These are phyloP conservation scores for Hydrotaea diabolus DNA, from an alignment of 2,888 invertebrate species.

Conservation along the genomic window DNA sequence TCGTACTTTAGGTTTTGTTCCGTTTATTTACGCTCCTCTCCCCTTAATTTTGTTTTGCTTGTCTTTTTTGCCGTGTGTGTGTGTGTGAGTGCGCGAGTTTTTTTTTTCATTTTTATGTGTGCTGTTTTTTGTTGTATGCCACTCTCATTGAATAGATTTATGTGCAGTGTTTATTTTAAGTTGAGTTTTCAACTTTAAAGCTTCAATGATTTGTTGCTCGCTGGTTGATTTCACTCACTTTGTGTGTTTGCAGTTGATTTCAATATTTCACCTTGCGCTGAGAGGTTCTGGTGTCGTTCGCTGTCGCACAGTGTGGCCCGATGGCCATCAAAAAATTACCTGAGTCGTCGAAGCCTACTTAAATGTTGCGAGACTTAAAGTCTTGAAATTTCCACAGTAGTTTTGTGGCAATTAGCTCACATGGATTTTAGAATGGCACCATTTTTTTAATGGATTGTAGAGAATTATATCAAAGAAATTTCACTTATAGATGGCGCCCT, in stretches of 20 bases:
- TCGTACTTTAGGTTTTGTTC: constrained; percentile 11
- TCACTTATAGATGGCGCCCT: too few species aligned
- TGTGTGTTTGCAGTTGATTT: not conserved
- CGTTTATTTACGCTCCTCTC: too few species aligned
- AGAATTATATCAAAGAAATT: too few species aligned
- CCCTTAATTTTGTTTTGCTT: constrained; percentile 28
- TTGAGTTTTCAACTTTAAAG: constrained; percentile 30
- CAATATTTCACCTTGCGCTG: constrained; percentile 57
- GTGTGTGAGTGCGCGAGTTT: not conserved
- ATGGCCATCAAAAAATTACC: too few species aligned
- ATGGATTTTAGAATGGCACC: too few species aligned
- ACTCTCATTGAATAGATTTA: constrained; percentile 14
- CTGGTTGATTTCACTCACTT: not conserved
- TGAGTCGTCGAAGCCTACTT: too few species aligned
- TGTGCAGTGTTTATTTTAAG: constrained; percentile 14
- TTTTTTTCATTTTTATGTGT: not conserved
- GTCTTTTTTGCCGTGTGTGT: constrained; percentile 10
- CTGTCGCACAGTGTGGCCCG: too few species aligned
- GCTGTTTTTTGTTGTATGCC: not conserved
- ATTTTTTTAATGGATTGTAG: too few species aligned
- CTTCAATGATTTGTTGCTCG: constrained; percentile 31
- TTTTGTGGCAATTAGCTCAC: too few species aligned
- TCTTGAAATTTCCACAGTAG: too few species aligned
- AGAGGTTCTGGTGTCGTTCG: too few species aligned
- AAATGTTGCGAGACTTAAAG: too few species aligned